These are phyloP conservation scores for Stratiomys singularior DNA, from an alignment of 2,888 invertebrate genomes.

Conservation along the genomic window DNA sequence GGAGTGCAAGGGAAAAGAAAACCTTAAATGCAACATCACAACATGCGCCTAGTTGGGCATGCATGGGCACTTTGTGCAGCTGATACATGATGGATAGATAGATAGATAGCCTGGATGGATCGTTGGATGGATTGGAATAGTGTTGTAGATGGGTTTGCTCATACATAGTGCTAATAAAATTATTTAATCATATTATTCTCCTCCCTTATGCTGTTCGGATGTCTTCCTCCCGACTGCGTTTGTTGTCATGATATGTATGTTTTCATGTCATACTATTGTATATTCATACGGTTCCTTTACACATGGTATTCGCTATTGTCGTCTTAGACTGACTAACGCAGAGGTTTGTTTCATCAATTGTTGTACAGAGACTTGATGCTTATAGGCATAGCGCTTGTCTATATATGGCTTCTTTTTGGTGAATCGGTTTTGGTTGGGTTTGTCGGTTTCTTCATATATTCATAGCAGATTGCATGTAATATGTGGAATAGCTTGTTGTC, in stretches of 20 bases:
- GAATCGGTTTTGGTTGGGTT: conserved; percentile 25
- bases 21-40: background rate
- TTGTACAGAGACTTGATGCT: no score
- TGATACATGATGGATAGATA: background rate
- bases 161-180: conserved; percentile 21
- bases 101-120: background rate
- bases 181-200: conserved; percentile 32
- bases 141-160: background rate
- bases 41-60: background rate
- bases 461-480: background rate
- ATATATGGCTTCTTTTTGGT: conserved; percentile 20
- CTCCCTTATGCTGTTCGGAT: background rate
- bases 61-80: background rate
- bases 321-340: no score
- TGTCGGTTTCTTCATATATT: background rate
- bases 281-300: background rate
- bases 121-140: no score
- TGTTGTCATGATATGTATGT: background rate
- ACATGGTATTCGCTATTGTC: background rate
- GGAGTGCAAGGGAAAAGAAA: background rate
- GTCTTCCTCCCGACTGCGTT: conserved; percentile 5
- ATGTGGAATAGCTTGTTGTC: background rate
- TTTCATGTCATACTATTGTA: background rate
- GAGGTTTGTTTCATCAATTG: no score
- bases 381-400: background rate